Evolutionary conservation across 1,140 invertebrate genomes (phyloP).

Genomic region (Bombus confusus): DNA sequence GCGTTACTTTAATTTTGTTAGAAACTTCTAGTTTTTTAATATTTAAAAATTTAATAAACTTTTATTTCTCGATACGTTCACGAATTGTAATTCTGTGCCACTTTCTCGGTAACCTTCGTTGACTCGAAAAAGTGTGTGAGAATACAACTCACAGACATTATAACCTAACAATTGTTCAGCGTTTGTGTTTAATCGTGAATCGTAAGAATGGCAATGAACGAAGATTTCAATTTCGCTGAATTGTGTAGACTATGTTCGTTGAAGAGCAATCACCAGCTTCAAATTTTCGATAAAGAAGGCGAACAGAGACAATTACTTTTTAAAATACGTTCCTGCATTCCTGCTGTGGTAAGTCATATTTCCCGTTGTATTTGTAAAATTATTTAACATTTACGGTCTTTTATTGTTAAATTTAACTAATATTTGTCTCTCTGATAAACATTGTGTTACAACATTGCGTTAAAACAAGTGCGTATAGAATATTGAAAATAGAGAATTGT

Average conservation of each 20-base stretch:
- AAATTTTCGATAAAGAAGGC: slow-evolving; percentile 88
- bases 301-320: slow-evolving; percentile 87
- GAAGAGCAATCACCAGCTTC: slow-evolving; percentile 85
- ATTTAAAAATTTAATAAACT: not conserved
- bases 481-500: not conserved
- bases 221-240: slow-evolving; percentile 87
- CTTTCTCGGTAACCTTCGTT: not conserved
- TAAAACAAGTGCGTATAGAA: not conserved
- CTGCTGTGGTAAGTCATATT: slow-evolving; percentile 84
- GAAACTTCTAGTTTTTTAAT: slow-evolving; percentile 19
- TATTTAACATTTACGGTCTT: not conserved
- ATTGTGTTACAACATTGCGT: not conserved
- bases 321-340: slow-evolving; percentile 87
- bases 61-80: not conserved
- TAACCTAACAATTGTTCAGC: slow-evolving; percentile 62
- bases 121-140: not conserved
- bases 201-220: slow-evolving; percentile 84
- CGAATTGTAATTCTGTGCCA: too few species aligned
- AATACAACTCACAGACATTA: slow-evolving; percentile 13
- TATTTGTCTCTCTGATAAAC: not conserved
- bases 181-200: slow-evolving; percentile 49
- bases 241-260: slow-evolving; percentile 87
- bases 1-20: slow-evolving; percentile 58
- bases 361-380: not conserved
- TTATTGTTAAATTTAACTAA: not conserved